Evolutionary conservation across 1,140 invertebrate species (phyloP), one percentile per base, ranked within the genome.

Genomic region (Drosophila bifasciata): DNA sequence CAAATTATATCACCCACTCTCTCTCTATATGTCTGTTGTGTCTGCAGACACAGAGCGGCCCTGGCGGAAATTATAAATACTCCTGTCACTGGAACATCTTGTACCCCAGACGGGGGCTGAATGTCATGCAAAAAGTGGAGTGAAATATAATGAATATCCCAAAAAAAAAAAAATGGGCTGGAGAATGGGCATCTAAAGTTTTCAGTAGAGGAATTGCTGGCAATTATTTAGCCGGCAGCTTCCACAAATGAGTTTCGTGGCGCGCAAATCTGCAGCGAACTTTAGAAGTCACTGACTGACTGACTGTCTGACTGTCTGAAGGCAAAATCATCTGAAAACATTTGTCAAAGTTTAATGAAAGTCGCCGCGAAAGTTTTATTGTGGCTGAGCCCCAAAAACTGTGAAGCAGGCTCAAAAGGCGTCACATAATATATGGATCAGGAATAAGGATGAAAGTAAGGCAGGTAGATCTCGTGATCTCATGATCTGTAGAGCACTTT

Each of bases 31-130:
- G 46, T n/a, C 57, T 59, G 71, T 75, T 76, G 63, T 79, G 79
- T 83, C 79, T 79, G 76, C 68, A 48, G 64, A 59, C 71, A 25
- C 41, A 64, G 40, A 17, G 19, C 3, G 21, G 23, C 50, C 69
- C 43, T 49, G 68, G 59, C 81, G 81, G 81, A 85, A 85, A 86
- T 85, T 85, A 85, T 86, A 85, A 85, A 85, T 85, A 78, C 86
- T 75, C 77, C 81, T 77, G 63, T 86, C 81, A 86, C 81, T 76
- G 76, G 69, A 28, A 9, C 25, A 9, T 28, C 25, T 9, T 8
- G 25, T 28, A 9, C 41, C 13, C 39, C 49, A 68, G 51, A 61
- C 56, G 52, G 25, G 52, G 25, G 51, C 58, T 67, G 66, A 56
- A 61, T 76, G 72, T 76, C 72, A 68, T 62, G 50, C 19, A 15